Percentiles rank a stretch among this genome's conserved stretches.
Evolutionary conservation across 1,140 invertebrate genomes (phyloP).

Genomic region (Cydia fagiglandana): DNA sequence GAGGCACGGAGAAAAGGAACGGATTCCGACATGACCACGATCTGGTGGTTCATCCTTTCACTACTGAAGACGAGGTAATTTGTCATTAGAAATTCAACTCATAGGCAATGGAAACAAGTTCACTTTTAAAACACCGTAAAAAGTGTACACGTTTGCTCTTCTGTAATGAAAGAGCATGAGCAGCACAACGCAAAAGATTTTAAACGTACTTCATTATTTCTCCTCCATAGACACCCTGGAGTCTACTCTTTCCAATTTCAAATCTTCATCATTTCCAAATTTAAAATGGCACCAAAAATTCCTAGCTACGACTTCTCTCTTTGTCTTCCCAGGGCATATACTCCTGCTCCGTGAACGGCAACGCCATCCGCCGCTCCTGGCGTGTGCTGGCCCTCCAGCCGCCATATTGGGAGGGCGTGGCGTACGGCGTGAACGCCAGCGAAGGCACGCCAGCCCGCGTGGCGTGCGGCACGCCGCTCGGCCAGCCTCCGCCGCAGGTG

Average conservation of each 20-base stretch:
- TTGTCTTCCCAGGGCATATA: constrained; percentile 65
- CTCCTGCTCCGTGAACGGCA: constrained; percentile 54
- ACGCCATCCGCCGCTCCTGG: constrained; percentile 63
- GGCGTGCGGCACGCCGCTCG: constrained; percentile 79
- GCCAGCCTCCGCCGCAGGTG: constrained; percentile 85
- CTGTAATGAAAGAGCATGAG: too few species aligned
- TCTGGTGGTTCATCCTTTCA: constrained; percentile 57
- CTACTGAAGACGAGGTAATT: constrained; percentile 61
- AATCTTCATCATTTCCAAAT: too few species aligned
- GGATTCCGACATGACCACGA: constrained; percentile 45
- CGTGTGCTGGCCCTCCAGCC: constrained; percentile 59
- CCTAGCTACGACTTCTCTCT: too few species aligned
- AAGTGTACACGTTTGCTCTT: too few species aligned
- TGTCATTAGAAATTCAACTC: background rate
- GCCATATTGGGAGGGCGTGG: constrained; percentile 69
- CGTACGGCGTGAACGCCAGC: constrained; percentile 60
- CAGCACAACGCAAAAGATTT: too few species aligned
- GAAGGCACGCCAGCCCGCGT: constrained; percentile 65
- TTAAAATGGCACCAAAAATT: too few species aligned
- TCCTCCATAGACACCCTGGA: too few species aligned
- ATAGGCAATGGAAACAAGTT: background rate
- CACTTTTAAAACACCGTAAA: too few species aligned
- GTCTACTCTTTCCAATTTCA: too few species aligned
- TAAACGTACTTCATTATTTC: too few species aligned
- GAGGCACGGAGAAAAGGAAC: constrained; percentile 61